Base-by-base conservation (phyloP, 2,888 invertebrate genomes). In the Hirtodrosophila duncani region DNA sequence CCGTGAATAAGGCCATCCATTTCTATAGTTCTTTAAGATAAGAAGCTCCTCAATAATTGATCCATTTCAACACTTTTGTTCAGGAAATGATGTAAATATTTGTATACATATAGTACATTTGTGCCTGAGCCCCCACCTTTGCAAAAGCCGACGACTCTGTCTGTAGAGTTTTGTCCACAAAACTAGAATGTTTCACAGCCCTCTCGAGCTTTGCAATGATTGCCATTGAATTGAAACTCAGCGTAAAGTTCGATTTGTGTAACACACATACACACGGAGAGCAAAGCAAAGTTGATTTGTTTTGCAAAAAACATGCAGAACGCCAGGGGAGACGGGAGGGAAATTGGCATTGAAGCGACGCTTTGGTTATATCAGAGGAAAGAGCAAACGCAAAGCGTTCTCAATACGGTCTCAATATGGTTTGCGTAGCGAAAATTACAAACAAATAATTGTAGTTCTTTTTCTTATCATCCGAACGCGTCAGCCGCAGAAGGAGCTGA, bases 241-340 rank as follows among this genome's bases (percentile, higher is more conserved):
- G 52, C 55, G 66, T n/a, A n/a, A n/a, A n/a, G n/a, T 51, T 75
- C 46, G 65, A 63, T 57, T 34, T 53, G n/a, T 58, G 72, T 51
- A 68, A 58, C 49, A 53, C 49, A 42, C 61, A 52, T 52, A 46
- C 42, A 24, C 33, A 48, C n/a, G 43, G 23, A 55, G 63, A 26
- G 67, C 68, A 68, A 49, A 45, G 59, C 30, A 58, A 58, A 59
- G 61, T 67, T 77, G 69, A 71, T 72, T 71, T 68, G 61, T 68
- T 71, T 77, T 68, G 68, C 62, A 59, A 72, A 62, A 57, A 61
- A 49, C 57, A 48, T 48, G 63, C 55, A 62, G 20, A 20, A 21
- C 27, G 27, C 5, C 17, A 20, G 4, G 30, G 26, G 16, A 26
- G 7, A 11, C 6, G 3, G 29, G 14, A 17, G 17, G 14, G 13